phyloP scores from a whole-genome alignment of 2,888 invertebrate genomes.

The Folsomia candida region DNA sequence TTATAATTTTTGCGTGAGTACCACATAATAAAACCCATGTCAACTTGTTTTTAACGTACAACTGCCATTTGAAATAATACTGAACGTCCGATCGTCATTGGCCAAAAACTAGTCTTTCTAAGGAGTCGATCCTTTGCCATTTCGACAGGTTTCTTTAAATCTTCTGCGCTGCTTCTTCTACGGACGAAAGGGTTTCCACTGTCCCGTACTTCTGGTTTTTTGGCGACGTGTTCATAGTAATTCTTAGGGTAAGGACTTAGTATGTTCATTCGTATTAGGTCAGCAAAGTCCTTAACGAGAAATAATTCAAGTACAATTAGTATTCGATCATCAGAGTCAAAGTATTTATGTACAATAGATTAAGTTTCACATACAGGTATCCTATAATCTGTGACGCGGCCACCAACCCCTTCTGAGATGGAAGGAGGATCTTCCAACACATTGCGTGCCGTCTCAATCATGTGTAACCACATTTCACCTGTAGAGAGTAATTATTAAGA shows the following conservation, averaged over 20 bases:
- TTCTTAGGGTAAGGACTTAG: constrained; percentile 62
- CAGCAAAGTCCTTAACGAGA: constrained; percentile 71
- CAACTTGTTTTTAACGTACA: constrained; percentile 27
- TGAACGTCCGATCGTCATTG: constrained; percentile 66
- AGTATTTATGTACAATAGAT: no score
- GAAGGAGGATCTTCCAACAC: constrained; percentile 93
- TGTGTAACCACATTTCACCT: constrained; percentile 94
- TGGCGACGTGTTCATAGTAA: constrained; percentile 23
- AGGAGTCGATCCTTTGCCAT: constrained; percentile 69
- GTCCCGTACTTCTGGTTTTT: constrained; percentile 25
- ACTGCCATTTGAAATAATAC: constrained; percentile 44
- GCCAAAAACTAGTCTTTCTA: constrained; percentile 74
- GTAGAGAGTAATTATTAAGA: no score
- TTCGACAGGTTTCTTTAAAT: constrained; percentile 56
- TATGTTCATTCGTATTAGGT: constrained; percentile 79
- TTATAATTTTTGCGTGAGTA: constrained; percentile 7
- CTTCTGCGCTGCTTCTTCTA: constrained; percentile 33
- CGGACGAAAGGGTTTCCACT: constrained; percentile 30
- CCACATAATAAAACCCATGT: neutral
- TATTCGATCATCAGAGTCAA: neutral
- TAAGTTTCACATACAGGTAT: constrained; percentile 58
- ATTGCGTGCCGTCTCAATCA: constrained; percentile 76
- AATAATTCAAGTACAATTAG: neutral
- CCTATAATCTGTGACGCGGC: constrained; percentile 88
- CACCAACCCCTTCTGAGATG: constrained; percentile 90